phyloP scores from a whole-genome alignment of 2,888 invertebrate species.

The Pseudanteris insignis region DNA sequence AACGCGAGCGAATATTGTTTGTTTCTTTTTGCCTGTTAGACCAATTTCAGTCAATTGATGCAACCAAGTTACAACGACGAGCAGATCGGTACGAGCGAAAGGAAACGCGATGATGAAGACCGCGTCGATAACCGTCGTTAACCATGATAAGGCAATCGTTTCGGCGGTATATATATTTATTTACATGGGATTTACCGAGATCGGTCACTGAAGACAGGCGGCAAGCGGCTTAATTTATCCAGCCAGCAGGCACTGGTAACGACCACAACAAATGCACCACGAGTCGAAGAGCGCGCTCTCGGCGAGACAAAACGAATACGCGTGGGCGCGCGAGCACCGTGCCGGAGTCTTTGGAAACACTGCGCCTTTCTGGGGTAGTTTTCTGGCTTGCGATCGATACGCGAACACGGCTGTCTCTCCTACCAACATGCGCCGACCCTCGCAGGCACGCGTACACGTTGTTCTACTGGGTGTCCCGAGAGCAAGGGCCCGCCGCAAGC shows the following conservation, averaged over 20 bases:
- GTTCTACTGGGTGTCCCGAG: too few relatives aligned
- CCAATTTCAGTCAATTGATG: too few relatives aligned
- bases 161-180: not conserved
- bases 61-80: too few relatives aligned
- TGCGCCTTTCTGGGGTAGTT: slow-evolving; percentile 47
- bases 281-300: slow-evolving; percentile 14
- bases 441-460: slow-evolving; percentile 50
- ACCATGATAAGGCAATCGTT: not conserved
- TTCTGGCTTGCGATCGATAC: slow-evolving; percentile 47
- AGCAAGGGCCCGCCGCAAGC: slow-evolving; percentile 17
- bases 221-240: slow-evolving; percentile 20
- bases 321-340: slow-evolving; percentile 40
- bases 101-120: too few relatives aligned
- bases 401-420: slow-evolving; percentile 41
- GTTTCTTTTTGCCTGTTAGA: too few relatives aligned
- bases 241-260: too few relatives aligned
- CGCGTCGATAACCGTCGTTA: too few relatives aligned
- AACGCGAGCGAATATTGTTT: slow-evolving; percentile 1
- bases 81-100: too few relatives aligned
- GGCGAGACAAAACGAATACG: slow-evolving; percentile 26
- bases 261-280: slow-evolving; percentile 8
- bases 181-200: too few relatives aligned
- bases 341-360: slow-evolving; percentile 45
- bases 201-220: too few relatives aligned
- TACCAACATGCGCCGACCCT: slow-evolving; percentile 48